Evolutionary conservation across 2,113 vertebrate species (phyloP).

Genomic region (Lophochroa leadbeateri): DNA sequence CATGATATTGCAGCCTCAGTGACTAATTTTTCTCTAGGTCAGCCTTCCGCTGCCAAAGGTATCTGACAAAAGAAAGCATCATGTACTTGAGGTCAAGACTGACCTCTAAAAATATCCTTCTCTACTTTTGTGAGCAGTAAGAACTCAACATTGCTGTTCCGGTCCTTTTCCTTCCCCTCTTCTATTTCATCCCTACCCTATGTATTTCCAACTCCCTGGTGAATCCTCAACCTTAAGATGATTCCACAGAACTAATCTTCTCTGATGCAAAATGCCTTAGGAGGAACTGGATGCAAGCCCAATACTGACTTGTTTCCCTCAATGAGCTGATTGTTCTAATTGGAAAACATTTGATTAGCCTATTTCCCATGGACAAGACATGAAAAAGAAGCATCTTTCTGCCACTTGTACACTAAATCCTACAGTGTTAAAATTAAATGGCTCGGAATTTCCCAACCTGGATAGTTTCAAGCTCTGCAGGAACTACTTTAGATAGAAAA

Average conservation of each 20-base stretch:
- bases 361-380: slow-evolving; percentile 8
- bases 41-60: not conserved
- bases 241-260: not conserved
- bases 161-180: not conserved
- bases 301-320: slow-evolving; percentile 1
- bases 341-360: slow-evolving; percentile 47
- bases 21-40: not conserved
- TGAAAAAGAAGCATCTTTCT: not conserved
- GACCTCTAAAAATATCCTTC: not conserved
- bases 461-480: not conserved
- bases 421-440: not conserved
- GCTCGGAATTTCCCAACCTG: not conserved
- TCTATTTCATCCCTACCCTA: not conserved
- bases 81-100: not conserved
- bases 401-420: not conserved
- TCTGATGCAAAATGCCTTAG: slow-evolving; percentile 15
- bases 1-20: not conserved
- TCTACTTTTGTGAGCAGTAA: not conserved
- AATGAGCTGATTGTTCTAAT: slow-evolving; percentile 24
- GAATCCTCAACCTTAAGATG: not conserved
- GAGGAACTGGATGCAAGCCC: slow-evolving; percentile 40
- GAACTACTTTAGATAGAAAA: not conserved
- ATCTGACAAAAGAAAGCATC: not conserved
- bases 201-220: not conserved
- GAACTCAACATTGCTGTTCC: not conserved